Evolutionary conservation across 2,797 vertebrate species (phyloP).

Genomic region (Gobio occitaniae): DNA sequence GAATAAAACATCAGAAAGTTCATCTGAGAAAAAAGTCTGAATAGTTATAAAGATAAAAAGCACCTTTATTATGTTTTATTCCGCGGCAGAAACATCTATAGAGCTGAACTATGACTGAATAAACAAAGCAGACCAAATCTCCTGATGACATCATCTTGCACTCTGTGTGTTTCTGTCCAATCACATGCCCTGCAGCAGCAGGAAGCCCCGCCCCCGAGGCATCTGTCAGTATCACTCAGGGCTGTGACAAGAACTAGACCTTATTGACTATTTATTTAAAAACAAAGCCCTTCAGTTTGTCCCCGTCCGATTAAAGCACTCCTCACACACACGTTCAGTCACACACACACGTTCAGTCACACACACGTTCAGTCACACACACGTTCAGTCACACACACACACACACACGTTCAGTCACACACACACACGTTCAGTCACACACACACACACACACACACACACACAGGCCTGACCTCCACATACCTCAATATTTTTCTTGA

Average conservation of each 20-base stretch:
- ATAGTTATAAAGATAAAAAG: neutral
- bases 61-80: neutral
- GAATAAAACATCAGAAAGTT: neutral
- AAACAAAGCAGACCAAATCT: neutral
- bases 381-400: conserved; percentile 9
- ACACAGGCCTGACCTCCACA: conserved; percentile 52
- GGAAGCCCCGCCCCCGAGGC: neutral
- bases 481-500: conserved; percentile 94
- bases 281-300: neutral
- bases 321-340: conserved; percentile 50
- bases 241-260: neutral
- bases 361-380: too few relatives aligned
- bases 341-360: too few relatives aligned
- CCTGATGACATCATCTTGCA: neutral
- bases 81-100: neutral
- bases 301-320: conserved; percentile 41
- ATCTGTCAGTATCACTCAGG: neutral
- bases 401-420: too few relatives aligned
- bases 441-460: too few relatives aligned
- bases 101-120: neutral
- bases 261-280: neutral
- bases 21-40: neutral
- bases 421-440: too few relatives aligned
- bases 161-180: neutral
- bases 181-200: neutral